Evolutionary conservation across 2,797 vertebrate genomes (phyloP).

Genomic region (Bovichtus diacanthus): DNA sequence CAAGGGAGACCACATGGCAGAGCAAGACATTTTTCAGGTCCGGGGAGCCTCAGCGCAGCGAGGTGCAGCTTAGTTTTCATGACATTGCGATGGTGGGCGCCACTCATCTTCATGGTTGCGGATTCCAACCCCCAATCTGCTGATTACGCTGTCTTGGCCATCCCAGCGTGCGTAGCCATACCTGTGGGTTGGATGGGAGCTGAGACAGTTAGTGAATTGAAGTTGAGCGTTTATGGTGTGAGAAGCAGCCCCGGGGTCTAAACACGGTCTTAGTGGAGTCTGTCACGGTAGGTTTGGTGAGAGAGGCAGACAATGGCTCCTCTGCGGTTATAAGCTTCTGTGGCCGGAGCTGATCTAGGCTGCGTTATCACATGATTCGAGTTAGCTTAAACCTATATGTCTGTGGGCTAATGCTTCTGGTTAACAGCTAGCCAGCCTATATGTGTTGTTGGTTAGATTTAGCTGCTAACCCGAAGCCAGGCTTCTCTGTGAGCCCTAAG

Average conservation of each 20-base stretch:
- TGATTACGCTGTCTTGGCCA: slow-evolving; percentile 77
- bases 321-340: slow-evolving; percentile 63
- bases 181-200: slow-evolving; percentile 81
- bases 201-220: slow-evolving; percentile 73
- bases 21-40: slow-evolving; percentile 55
- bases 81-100: slow-evolving; percentile 71
- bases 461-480: slow-evolving; percentile 50
- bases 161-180: slow-evolving; percentile 72
- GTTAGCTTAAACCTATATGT: slow-evolving; percentile 65
- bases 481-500: slow-evolving; percentile 51
- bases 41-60: slow-evolving; percentile 50
- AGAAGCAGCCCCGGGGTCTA: slow-evolving; percentile 70
- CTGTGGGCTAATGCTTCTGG: slow-evolving; percentile 60
- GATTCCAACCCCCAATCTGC: slow-evolving; percentile 74
- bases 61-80: slow-evolving; percentile 71
- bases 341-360: slow-evolving; percentile 52
- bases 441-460: slow-evolving; percentile 46
- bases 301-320: slow-evolving; percentile 71
- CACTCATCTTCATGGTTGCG: slow-evolving; percentile 77
- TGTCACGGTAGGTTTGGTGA: slow-evolving; percentile 77
- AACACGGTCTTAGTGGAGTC: slow-evolving; percentile 75
- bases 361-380: slow-evolving; percentile 62
- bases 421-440: slow-evolving; percentile 53
- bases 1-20: slow-evolving; percentile 57
- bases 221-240: slow-evolving; percentile 76